These are phyloP conservation scores for Slavum lentiscoides DNA, from an alignment of 2,888 invertebrate genomes.

Conservation along the genomic window DNA sequence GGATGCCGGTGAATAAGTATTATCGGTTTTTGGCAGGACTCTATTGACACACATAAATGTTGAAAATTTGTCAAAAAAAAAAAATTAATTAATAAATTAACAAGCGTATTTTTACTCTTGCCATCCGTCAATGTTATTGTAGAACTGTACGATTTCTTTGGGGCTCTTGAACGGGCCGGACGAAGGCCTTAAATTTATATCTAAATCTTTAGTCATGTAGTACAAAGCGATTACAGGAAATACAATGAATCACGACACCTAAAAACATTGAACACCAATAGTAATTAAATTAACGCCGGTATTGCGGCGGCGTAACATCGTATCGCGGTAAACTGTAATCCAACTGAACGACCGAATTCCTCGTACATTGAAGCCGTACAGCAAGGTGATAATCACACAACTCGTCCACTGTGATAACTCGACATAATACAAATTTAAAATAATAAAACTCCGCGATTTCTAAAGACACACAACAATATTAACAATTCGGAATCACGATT, in stretches of 20 bases:
- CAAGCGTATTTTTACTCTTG: constrained; percentile 35
- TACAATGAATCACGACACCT: constrained; percentile 13
- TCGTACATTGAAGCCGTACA: too few species aligned
- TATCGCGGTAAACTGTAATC: background rate
- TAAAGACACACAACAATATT: background rate
- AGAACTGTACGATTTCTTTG: constrained; percentile 55
- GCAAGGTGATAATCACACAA: too few species aligned
- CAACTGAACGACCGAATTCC: too few species aligned
- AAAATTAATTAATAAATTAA: background rate
- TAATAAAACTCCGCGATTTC: too few species aligned
- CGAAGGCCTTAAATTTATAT: constrained; percentile 37
- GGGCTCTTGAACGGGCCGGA: constrained; percentile 46
- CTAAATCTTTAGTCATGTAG: constrained; percentile 50
- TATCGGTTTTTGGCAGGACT: constrained; percentile 87
- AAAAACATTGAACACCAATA: constrained; percentile 1
- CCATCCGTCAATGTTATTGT: constrained; percentile 55
- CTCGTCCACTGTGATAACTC: too few species aligned
- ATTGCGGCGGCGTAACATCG: background rate
- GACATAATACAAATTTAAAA: too few species aligned
- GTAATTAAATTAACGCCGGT: background rate
- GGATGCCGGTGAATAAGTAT: constrained; percentile 83
- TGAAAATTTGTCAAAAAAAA: background rate
- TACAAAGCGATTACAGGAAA: constrained; percentile 9
- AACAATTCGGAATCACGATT: too few species aligned
- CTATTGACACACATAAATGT: constrained; percentile 63